Conservation (phyloP, 1,140 invertebrate species). For the Arctopsyche grandis region DNA sequence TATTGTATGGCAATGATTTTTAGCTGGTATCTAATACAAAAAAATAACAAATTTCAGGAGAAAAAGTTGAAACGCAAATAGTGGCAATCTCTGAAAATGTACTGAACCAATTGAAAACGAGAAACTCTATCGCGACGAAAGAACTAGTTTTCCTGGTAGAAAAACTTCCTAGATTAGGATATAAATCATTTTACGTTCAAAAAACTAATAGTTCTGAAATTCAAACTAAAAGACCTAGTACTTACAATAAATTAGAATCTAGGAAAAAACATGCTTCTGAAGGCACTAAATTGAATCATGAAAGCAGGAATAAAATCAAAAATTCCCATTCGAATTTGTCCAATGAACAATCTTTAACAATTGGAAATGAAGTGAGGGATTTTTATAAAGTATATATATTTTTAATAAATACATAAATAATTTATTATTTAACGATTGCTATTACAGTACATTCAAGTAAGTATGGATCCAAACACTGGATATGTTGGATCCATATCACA, state of each 20-base stretch:
- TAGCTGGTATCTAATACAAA: not conserved
- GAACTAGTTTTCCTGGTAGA: slow-evolving; percentile 76
- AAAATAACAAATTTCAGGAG: not conserved
- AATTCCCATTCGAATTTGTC: too few species aligned
- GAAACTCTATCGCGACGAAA: slow-evolving; percentile 68
- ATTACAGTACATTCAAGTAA: not conserved
- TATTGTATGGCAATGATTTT: not conserved
- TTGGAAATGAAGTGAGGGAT: not conserved
- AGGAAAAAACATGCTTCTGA: too few species aligned
- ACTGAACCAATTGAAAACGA: slow-evolving; percentile 72
- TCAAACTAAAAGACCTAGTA: not conserved
- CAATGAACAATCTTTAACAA: not conserved
- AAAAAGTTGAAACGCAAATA: slow-evolving; percentile 54
- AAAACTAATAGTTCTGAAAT: slow-evolving; percentile 4
- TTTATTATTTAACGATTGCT: too few species aligned
- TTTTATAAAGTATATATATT: not conserved
- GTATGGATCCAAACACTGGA: slow-evolving; percentile 39
- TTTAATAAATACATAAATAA: not conserved
- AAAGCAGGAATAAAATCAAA: too few species aligned
- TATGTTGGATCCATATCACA: slow-evolving; percentile 57
- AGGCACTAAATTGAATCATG: too few species aligned
- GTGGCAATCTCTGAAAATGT: slow-evolving; percentile 69
- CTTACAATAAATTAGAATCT: too few species aligned
- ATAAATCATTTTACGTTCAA: slow-evolving; percentile 70
- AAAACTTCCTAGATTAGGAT: slow-evolving; percentile 74